Conservation (phyloP, 2,113 vertebrate species). For the Edolisoma coerulescens region DNA sequence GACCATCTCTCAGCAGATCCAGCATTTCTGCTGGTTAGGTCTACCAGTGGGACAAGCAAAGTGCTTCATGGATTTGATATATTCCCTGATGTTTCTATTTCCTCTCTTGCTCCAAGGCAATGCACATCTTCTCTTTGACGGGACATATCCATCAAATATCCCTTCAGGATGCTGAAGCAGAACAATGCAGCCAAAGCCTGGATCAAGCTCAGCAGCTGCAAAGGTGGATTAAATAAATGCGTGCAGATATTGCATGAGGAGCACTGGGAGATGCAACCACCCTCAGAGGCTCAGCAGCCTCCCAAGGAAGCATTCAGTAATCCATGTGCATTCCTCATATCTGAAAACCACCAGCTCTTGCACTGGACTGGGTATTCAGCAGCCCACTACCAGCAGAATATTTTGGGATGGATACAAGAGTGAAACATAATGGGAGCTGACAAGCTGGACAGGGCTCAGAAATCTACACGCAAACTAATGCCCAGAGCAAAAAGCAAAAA, state of each 20-base stretch:
- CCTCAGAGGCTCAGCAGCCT: not conserved
- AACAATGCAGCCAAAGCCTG: not conserved
- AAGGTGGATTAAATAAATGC: not conserved
- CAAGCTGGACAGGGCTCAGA: constrained; percentile 82
- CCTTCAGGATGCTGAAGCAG: not conserved
- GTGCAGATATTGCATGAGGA: not conserved
- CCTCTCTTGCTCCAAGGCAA: not conserved
- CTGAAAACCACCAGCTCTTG: not conserved
- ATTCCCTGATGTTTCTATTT: not conserved
- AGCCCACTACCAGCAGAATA: not conserved
- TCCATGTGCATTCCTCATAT: not conserved
- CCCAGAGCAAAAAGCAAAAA: constrained; percentile 79
- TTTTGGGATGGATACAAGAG: constrained; percentile 1
- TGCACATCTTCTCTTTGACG: not conserved
- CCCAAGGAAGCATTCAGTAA: not conserved
- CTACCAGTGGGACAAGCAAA: not conserved
- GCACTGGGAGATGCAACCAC: not conserved
- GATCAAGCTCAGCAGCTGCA: not conserved
- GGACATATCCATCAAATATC: not conserved
- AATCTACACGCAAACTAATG: constrained; percentile 75
- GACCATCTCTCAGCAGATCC: not conserved
- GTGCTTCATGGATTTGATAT: not conserved
- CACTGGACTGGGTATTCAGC: not conserved
- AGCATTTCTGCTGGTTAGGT: not conserved
- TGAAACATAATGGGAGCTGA: constrained; percentile 82